Base-by-base conservation (phyloP, 2,113 vertebrate species). In the Bombycilla garrulus region DNA sequence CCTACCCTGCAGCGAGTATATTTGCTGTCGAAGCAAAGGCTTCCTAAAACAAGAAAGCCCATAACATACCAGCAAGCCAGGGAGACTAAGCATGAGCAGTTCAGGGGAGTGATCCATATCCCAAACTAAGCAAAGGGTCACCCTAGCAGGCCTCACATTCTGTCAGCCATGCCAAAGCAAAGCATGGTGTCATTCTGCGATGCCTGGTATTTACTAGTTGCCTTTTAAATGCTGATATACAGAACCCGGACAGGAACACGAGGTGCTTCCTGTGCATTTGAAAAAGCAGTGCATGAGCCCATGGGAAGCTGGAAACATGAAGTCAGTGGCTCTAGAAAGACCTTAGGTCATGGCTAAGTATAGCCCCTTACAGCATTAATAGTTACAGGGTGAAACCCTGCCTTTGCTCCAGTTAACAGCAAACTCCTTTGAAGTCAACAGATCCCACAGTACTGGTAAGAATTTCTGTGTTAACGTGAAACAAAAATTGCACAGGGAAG, bases 341-440 rank as follows among this genome's bases (percentile, higher is more conserved):
- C 86, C 88, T 97, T 90, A 96, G 86, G 93, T 98, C 97, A 97
- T 50, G 38, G 88, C 95, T 97, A 98, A 97, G 90, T 96, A 90
- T 95, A 96, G 87, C 86, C 70, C 14, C 70, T 83, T 69, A 79
- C 53, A 61, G 60, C 79, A 72, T 44, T 72, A 56, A 70, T 58
- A 86, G 82, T 45, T 77, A 66, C 38, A 31, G 6, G 54, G 88
- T 58, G 60, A 96, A 93, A 95, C 65, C 74, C 64, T 67, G 79
- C 60, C 81, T 87, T 77, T 42, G 33, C 38, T 51, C 67, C 64
- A 12, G 26, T 38, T 62, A 64, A 69, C 40, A 71, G 86, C 67
- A 61, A 83, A 45, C 45, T 5, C 72, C 65, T 40, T 4, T 85
- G 88, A 92, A 88, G 42, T 53, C 61, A 77, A 44, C 14, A 71